These are phyloP conservation scores for Anastatus disparis DNA, from an alignment of 1,140 invertebrate species.

Conservation along the genomic window DNA sequence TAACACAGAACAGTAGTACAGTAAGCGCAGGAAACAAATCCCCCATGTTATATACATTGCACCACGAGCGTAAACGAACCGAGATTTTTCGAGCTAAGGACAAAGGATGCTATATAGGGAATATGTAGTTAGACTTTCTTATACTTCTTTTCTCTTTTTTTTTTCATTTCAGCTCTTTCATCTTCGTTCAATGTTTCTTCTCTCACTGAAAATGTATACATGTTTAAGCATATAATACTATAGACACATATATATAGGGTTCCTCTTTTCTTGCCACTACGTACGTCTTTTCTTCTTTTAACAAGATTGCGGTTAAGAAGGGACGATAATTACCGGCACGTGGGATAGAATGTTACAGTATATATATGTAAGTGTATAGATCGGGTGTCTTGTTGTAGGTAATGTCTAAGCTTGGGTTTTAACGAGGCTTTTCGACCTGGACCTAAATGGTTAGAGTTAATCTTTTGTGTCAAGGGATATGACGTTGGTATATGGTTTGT, in stretches of 20 bases:
- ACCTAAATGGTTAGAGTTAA: too few species aligned
- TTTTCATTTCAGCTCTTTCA: background rate
- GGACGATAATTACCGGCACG: slow-evolving; percentile 25
- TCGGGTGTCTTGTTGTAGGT: too few species aligned
- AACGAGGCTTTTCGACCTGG: slow-evolving; percentile 38
- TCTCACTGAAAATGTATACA: background rate
- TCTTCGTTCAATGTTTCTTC: background rate
- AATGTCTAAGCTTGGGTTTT: too few species aligned
- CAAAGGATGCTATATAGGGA: background rate
- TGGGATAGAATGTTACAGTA: slow-evolving; percentile 21
- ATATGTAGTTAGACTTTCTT: too few species aligned
- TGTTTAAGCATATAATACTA: too few species aligned
- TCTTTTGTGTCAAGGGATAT: too few species aligned
- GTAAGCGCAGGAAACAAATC: background rate
- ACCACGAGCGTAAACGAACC: background rate
- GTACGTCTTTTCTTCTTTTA: background rate
- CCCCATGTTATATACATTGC: too few species aligned
- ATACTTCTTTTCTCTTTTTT: too few species aligned
- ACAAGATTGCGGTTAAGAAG: background rate
- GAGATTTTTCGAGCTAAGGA: slow-evolving; percentile 7
- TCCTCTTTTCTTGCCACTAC: too few species aligned
- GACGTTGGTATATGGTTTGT: too few species aligned
- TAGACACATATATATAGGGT: too few species aligned
- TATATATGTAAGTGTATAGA: too few species aligned
- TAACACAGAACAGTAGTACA: background rate